phyloP scores from a whole-genome alignment of 2,888 invertebrate species.

The Meiosimyza decipiens region DNA sequence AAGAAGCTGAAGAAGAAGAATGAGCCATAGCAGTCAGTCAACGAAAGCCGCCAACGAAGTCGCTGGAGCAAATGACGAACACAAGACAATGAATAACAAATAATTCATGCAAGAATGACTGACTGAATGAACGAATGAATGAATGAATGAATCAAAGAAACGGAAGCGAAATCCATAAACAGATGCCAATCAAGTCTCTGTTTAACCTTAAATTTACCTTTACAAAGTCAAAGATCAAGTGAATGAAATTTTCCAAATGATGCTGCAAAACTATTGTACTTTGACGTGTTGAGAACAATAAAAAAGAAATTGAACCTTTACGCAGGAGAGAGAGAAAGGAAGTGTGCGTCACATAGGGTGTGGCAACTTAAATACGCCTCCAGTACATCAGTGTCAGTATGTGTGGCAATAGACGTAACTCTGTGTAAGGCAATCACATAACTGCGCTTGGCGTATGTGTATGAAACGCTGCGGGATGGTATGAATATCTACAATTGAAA shows the following conservation, averaged over 20 bases:
- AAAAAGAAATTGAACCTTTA: neutral
- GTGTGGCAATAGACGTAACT: neutral
- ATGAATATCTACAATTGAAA: no score
- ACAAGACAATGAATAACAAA: conserved; percentile 1
- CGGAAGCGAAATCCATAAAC: conserved; percentile 6
- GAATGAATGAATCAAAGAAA: conserved; percentile 6
- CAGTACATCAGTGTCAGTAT: neutral
- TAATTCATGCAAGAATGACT: neutral
- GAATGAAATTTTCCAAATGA: conserved; percentile 1
- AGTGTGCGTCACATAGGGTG: conserved; percentile 7
- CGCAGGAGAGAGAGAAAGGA: neutral
- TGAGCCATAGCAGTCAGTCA: neutral
- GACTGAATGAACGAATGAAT: no score
- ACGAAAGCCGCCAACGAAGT: neutral
- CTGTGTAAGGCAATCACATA: no score
- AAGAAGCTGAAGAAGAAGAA: neutral
- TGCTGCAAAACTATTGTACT: conserved; percentile 11
- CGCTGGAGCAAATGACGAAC: no score
- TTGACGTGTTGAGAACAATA: neutral
- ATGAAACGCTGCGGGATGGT: no score
- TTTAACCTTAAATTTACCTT: neutral
- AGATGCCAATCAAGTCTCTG: conserved; percentile 9
- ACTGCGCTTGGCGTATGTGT: no score
- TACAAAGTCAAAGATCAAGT: conserved; percentile 5
- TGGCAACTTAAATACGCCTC: conserved; percentile 10